These are phyloP conservation scores for Biston stratarius DNA, from an alignment of 2,888 invertebrate species.

Conservation along the genomic window DNA sequence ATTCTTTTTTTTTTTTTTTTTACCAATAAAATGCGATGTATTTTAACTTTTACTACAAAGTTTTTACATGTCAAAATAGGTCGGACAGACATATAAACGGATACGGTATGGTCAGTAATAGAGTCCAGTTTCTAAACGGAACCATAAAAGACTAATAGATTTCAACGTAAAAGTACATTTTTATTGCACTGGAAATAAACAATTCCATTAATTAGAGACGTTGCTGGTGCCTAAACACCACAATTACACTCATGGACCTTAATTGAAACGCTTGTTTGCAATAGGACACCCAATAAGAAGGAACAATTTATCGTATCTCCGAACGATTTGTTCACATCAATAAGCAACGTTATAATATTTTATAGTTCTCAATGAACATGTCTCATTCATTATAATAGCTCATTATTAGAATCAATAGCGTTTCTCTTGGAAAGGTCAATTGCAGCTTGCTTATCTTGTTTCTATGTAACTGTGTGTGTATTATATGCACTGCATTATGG, in stretches of 20 bases:
- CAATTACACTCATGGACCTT: constrained; percentile 78
- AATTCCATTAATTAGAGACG: constrained; percentile 45
- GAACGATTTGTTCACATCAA: constrained; percentile 56
- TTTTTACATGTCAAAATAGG: too few species aligned
- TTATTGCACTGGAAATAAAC: constrained; percentile 41
- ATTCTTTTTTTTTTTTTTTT: too few species aligned
- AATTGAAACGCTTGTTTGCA: constrained; percentile 78
- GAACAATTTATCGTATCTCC: constrained; percentile 39
- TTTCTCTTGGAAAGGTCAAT: constrained; percentile 14
- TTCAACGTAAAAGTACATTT: constrained; percentile 10
- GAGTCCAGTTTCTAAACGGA: neutral
- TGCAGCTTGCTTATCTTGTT: constrained; percentile 7
- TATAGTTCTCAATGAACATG: constrained; percentile 40
- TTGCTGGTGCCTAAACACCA: constrained; percentile 50
- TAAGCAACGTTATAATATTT: constrained; percentile 50
- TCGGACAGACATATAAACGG: too few species aligned
- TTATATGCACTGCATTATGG: too few species aligned
- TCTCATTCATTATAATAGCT: constrained; percentile 30
- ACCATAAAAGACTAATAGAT: neutral
- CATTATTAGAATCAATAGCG: constrained; percentile 31
- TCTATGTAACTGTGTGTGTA: neutral
- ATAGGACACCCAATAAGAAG: constrained; percentile 39
- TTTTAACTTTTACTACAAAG: too few species aligned
- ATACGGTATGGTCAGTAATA: too few species aligned
- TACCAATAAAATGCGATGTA: too few species aligned